Conservation (phyloP, 2,797 vertebrate species). For the Ctenochaetus hawaiiensis region DNA sequence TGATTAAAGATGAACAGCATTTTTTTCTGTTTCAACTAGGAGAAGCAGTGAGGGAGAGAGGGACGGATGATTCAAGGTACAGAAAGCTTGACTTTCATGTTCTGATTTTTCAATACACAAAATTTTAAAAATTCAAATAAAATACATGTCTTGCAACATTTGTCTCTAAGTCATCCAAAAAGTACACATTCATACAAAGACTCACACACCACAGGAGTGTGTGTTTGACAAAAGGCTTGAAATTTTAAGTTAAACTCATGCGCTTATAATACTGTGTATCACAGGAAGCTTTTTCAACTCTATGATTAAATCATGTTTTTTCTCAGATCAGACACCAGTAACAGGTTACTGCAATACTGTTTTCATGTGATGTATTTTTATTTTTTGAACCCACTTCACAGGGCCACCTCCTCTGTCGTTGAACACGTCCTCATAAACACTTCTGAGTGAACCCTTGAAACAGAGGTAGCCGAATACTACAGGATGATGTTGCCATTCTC, state of each 20-base stretch:
- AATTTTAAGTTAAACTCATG: background rate
- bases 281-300: background rate
- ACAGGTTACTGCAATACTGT: no score
- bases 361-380: conserved; percentile 3
- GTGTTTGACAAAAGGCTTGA: background rate
- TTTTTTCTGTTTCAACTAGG: no score
- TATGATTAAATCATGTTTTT: background rate
- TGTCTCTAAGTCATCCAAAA: background rate
- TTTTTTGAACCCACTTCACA: background rate
- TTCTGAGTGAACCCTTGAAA: no score
- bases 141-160: conserved; percentile 13
- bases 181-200: background rate
- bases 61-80: no score
- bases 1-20: no score
- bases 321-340: background rate
- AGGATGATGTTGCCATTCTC: no score
- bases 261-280: background rate
- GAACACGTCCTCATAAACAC: no score
- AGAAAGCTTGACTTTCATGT: no score
- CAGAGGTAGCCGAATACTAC: no score
- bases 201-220: background rate
- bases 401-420: no score
- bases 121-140: background rate
- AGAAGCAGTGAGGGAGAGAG: no score
- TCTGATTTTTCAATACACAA: background rate